These are phyloP conservation scores for Variabilichromis moorii DNA, from an alignment of 2,113 vertebrate species.

Conservation along the genomic window DNA sequence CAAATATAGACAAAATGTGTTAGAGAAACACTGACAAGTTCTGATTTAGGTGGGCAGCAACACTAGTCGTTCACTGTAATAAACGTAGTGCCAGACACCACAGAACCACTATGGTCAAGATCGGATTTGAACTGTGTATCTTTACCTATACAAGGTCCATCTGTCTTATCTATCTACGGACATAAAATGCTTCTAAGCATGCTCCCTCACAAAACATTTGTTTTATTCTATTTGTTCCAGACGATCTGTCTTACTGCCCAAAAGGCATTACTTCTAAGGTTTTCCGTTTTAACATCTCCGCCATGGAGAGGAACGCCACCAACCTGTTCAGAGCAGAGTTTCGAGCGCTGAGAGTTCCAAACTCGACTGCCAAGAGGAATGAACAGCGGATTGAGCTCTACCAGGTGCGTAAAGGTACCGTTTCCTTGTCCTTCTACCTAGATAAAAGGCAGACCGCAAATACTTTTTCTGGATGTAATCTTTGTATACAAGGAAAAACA, in stretches of 20 bases:
- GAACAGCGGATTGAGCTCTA: conserved; percentile 93
- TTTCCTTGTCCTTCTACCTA: conserved; percentile 31
- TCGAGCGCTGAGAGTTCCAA: conserved; percentile 82
- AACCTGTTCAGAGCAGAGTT: conserved; percentile 92
- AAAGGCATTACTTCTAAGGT: conserved; percentile 87
- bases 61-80: conserved; percentile 3
- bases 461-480: neutral
- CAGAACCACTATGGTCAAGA: neutral
- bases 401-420: conserved; percentile 79
- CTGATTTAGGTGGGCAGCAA: conserved; percentile 8
- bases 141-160: neutral
- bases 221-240: conserved; percentile 56
- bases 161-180: neutral
- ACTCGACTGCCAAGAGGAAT: conserved; percentile 76
- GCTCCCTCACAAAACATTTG: neutral
- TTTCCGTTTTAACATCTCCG: conserved; percentile 87
- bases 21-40: conserved; percentile 6
- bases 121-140: neutral
- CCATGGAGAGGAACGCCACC: conserved; percentile 88
- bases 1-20: conserved; percentile 41
- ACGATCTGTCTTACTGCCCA: conserved; percentile 82
- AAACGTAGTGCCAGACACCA: neutral
- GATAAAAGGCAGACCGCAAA: neutral
- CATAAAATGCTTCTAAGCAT: neutral
- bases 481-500: neutral